Evolutionary conservation across 2,888 invertebrate species (phyloP).

Genomic region (Pristionchus arcanus): DNA sequence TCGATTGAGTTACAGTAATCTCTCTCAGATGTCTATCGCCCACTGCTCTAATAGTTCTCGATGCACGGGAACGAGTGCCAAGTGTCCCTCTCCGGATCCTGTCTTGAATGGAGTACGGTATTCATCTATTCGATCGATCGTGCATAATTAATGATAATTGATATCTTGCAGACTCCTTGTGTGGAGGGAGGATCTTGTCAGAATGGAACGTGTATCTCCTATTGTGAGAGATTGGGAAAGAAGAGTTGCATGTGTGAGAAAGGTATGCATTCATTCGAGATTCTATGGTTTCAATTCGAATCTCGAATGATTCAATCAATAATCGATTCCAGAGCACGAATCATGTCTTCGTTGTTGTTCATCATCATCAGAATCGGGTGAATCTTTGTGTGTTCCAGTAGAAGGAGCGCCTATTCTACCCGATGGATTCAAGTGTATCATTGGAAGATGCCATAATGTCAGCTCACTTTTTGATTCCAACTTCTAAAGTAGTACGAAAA

Average conservation of each 20-base stretch:
- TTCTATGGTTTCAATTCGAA: neutral
- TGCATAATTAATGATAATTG: conserved; percentile 83
- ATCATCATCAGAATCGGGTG: conserved; percentile 56
- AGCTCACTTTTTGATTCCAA: conserved; percentile 4
- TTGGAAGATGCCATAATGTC: conserved; percentile 88
- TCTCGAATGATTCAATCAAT: neutral
- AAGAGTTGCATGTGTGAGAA: conserved; percentile 98
- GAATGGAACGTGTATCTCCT: conserved; percentile 93
- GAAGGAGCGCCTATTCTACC: conserved; percentile 85
- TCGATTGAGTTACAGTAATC: neutral
- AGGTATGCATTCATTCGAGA: conserved; percentile 82
- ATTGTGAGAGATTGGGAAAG: conserved; percentile 89
- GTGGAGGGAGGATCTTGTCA: conserved; percentile 91
- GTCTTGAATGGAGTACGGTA: conserved; percentile 45
- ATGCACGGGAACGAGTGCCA: conserved; percentile 50
- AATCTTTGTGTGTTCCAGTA: conserved; percentile 56
- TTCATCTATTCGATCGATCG: neutral
- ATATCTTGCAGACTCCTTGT: conserved; percentile 90
- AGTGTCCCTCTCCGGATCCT: conserved; percentile 31
- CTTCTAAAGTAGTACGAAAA: neutral
- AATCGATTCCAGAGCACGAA: conserved; percentile 85
- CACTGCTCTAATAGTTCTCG: conserved; percentile 30
- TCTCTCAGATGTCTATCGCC: conserved; percentile 19
- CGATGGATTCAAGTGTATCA: conserved; percentile 95
- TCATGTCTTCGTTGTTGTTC: conserved; percentile 94